Conservation (phyloP, 2,888 invertebrate genomes). For the Hydrotaea cyrtoneurina region DNA sequence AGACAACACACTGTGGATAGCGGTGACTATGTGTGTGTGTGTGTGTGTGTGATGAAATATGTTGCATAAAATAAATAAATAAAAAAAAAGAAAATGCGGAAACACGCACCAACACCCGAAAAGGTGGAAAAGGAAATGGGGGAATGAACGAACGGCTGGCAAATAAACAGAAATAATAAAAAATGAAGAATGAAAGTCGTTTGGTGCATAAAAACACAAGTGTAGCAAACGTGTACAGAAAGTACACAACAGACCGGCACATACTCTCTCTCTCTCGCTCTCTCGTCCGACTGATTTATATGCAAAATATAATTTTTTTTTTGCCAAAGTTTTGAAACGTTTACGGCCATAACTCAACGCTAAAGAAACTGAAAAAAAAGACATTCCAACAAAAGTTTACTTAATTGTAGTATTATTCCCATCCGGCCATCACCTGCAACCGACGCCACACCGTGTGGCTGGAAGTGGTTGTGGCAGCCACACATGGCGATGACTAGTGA, state of each 20-base stretch:
- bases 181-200: slow-evolving; percentile 26
- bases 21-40: neutral
- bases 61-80: slow-evolving; percentile 13
- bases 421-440: neutral
- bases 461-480: neutral
- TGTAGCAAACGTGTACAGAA: neutral
- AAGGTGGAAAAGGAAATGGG: neutral
- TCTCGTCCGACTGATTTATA: neutral
- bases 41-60: slow-evolving; percentile 27
- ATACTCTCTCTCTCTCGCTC: neutral
- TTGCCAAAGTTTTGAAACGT: slow-evolving; percentile 17
- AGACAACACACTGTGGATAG: slow-evolving; percentile 16
- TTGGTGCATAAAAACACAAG: slow-evolving; percentile 4
- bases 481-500: neutral
- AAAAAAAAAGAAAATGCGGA: neutral
- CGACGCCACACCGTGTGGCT: neutral
- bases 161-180: slow-evolving; percentile 31
- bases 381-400: neutral
- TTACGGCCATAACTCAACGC: neutral
- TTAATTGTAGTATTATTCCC: slow-evolving; percentile 30
- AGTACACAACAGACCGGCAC: neutral
- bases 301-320: slow-evolving; percentile 17
- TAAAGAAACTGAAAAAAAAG: slow-evolving; percentile 1
- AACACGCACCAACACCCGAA: too few species aligned
- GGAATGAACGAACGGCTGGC: neutral